A percentile compares a stretch with the other conserved stretches of the same genome.
Evolutionary conservation across 1,140 invertebrate species (phyloP).

Genomic region (Littorina saxatilis): DNA sequence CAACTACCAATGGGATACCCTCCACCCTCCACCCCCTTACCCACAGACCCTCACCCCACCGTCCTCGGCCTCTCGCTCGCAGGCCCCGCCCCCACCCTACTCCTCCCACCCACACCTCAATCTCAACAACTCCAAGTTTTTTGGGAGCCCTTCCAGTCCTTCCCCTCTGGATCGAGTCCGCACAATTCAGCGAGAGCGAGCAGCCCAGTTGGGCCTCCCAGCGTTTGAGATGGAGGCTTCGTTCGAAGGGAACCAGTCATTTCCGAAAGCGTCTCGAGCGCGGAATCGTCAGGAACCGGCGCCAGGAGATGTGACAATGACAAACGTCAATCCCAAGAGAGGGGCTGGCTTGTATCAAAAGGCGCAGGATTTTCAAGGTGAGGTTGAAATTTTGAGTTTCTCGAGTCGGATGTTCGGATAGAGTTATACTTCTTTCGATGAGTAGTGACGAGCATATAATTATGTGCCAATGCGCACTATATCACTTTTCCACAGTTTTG

Average conservation of each 20-base stretch:
- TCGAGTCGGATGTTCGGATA: no score
- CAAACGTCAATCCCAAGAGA: slow-evolving; percentile 35
- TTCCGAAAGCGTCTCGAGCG: slow-evolving; percentile 57
- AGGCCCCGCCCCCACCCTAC: neutral
- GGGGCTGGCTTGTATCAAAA: slow-evolving; percentile 24
- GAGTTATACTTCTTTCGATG: no score
- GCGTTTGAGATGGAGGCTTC: slow-evolving; percentile 54
- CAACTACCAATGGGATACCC: neutral
- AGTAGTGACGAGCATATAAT: no score
- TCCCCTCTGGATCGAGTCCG: slow-evolving; percentile 67
- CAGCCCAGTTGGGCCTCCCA: slow-evolving; percentile 62
- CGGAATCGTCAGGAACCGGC: slow-evolving; percentile 36
- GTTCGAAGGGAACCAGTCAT: slow-evolving; percentile 73
- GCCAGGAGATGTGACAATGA: slow-evolving; percentile 31
- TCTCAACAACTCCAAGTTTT: slow-evolving; percentile 37
- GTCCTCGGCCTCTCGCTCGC: neutral
- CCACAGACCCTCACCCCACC: neutral
- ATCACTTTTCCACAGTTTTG: no score
- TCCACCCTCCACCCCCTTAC: neutral
- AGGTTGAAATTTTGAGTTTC: neutral
- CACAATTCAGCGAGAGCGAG: slow-evolving; percentile 57
- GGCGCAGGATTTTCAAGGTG: slow-evolving; percentile 15
- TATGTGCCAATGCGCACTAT: no score
- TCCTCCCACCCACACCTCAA: slow-evolving; percentile 10
- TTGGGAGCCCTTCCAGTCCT: slow-evolving; percentile 63